These are phyloP conservation scores for Polyommatus icarus DNA, from an alignment of 2,888 invertebrate species.

Conservation along the genomic window DNA sequence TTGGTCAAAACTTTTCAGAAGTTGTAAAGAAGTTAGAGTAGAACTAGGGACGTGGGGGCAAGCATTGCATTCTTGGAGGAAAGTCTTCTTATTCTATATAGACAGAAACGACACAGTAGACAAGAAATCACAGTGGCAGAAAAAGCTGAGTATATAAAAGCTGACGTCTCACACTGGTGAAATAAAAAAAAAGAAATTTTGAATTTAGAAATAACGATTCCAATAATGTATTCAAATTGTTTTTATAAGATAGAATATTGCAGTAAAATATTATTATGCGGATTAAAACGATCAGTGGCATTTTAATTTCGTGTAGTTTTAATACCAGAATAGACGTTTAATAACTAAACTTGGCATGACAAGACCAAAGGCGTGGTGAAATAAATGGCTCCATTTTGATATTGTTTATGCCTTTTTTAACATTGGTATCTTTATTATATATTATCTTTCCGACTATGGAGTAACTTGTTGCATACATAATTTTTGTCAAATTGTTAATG, in stretches of 20 bases:
- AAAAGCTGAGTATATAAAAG: constrained; percentile 50
- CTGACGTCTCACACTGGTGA: constrained; percentile 37
- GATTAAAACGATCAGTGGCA: background rate
- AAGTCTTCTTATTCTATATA: constrained; percentile 37
- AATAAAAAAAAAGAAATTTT: constrained; percentile 20
- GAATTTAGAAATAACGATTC: background rate
- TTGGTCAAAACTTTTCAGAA: background rate
- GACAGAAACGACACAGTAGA: constrained; percentile 45
- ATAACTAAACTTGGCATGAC: background rate
- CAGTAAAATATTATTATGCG: background rate
- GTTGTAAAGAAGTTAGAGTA: constrained; percentile 13
- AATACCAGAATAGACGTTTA: too few relatives aligned
- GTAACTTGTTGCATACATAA: too few relatives aligned
- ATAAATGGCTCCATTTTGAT: background rate
- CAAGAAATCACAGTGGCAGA: constrained; percentile 59
- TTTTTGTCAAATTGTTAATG: background rate
- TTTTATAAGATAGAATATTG: background rate
- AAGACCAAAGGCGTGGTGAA: background rate
- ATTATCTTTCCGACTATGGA: too few relatives aligned
- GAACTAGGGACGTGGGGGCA: constrained; percentile 45
- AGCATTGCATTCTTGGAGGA: constrained; percentile 65
- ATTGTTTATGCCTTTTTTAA: background rate
- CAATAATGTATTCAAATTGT: background rate
- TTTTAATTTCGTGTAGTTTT: background rate
- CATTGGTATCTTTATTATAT: background rate